phyloP scores from a whole-genome alignment of 2,888 invertebrate genomes.

The Rotaria sp. region DNA sequence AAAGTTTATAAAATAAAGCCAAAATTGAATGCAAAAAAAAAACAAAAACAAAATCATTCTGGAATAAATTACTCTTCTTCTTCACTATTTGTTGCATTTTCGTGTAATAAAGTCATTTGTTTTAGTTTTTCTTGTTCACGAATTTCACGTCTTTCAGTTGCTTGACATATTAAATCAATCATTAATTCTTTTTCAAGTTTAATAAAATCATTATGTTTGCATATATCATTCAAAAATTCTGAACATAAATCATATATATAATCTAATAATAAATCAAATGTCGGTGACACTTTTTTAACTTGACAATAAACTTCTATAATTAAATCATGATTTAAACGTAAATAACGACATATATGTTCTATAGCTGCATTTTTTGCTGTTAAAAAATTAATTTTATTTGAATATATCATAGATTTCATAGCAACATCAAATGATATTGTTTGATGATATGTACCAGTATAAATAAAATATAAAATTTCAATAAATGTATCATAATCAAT shows the following conservation, averaged over 20 bases:
- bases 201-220: background rate
- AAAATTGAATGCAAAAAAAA: too few species aligned
- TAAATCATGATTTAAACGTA: background rate
- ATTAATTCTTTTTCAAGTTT: background rate
- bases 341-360: background rate
- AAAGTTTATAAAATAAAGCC: too few species aligned
- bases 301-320: background rate
- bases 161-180: background rate
- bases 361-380: background rate
- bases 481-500: slow-evolving; percentile 19
- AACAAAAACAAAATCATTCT: too few species aligned
- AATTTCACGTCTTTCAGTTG: background rate
- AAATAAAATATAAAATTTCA: slow-evolving; percentile 26
- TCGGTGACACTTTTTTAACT: background rate
- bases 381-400: background rate
- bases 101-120: background rate
- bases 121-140: background rate
- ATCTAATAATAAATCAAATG: background rate
- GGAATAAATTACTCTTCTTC: background rate
- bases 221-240: background rate
- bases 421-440: background rate
- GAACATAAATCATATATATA: background rate
- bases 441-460: slow-evolving; percentile 20
- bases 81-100: background rate
- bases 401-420: background rate